Percentiles rank a stretch among this genome's conserved stretches.
Evolutionary conservation across 2,888 invertebrate genomes (phyloP).

Genomic region (Rhynchonema sp.): DNA sequence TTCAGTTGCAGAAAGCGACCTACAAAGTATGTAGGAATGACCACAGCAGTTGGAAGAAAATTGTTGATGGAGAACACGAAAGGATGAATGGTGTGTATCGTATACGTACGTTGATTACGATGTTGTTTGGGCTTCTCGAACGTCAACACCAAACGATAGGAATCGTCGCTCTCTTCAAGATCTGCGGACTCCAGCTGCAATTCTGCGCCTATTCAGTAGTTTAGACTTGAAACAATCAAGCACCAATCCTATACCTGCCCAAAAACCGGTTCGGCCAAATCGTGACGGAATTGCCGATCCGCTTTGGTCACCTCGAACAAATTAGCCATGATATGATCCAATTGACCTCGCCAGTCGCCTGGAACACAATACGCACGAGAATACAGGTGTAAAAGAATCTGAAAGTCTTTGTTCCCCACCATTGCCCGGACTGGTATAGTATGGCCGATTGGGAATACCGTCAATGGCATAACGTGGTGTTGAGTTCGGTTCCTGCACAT

Average conservation of each 20-base stretch:
- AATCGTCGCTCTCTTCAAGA: conserved; percentile 28
- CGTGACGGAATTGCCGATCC: conserved; percentile 21
- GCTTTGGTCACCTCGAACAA: conserved; percentile 25
- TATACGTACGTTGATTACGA: too few relatives aligned
- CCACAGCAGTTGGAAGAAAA: too few relatives aligned
- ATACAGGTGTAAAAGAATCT: background rate
- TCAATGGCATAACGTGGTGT: background rate
- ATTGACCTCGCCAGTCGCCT: conserved; percentile 30
- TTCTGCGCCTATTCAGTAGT: background rate
- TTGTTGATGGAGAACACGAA: too few relatives aligned
- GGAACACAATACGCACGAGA: too few relatives aligned
- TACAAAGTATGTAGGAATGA: too few relatives aligned
- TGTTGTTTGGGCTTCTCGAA: conserved; percentile 20
- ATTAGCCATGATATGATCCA: conserved; percentile 30
- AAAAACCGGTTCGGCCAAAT: conserved; percentile 26
- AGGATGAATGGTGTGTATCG: too few relatives aligned
- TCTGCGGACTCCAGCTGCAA: conserved; percentile 26
- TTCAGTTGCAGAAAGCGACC: too few relatives aligned
- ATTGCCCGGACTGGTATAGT: conserved; percentile 1
- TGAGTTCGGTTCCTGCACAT: background rate
- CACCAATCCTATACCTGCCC: conserved; percentile 16
- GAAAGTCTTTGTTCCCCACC: background rate
- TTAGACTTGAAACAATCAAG: too few relatives aligned
- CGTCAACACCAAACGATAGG: conserved; percentile 25
- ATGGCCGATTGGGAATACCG: background rate